Base-by-base conservation (phyloP, 2,797 vertebrate genomes). In the Morus bassanus region DNA sequence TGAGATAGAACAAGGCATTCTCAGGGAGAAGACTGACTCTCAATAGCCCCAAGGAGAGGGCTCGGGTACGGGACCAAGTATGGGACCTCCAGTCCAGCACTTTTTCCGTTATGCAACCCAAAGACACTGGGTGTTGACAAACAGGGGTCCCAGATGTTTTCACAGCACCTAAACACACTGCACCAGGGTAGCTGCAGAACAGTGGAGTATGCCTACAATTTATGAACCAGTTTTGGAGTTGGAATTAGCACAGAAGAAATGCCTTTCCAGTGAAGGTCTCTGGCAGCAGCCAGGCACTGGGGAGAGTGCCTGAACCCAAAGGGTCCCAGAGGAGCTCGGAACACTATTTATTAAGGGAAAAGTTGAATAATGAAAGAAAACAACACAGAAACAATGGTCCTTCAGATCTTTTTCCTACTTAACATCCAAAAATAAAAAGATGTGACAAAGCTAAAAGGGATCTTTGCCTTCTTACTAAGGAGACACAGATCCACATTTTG, bases 371-470 rank as follows among this genome's bases (percentile, higher is more conserved):
- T 11, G 59, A 84, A 95, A 83, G 84, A 75, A 94, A 92, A 73
- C 64, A 90, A 30, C 45, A 51, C 33, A 53, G 89, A 63, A 93
- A 93, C 89, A 97, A 92, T 90, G 54, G 82, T 43, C 73, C 70
- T 84, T 91, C 89, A 61, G 80, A 65, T 81, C 27, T 91, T 97
- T 92, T 92, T 94, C 93, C 86, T 86, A 83, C 86, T 95, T 85
- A 73, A 69, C 64, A 59, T 78, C 85, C 91, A 94, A 87, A 89
- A 92, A 69, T 48, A 81, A 91, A 88, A 64, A 93, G 85, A 79
- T 74, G 80, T 24, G 63, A 70, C 59, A 92, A 76, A 88, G 65
- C 96, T 81, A 57, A 84, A 60, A 46, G 45, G 77, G 56, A 65
- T 78, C 24, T 57, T 73, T 80, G 70, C 81, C 75, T 85, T 48